Percentiles rank a stretch among this genome's conserved stretches.
These are phyloP conservation scores for Drosophila aldrichi DNA, from an alignment of 2,888 invertebrate species.

Conservation along the genomic window DNA sequence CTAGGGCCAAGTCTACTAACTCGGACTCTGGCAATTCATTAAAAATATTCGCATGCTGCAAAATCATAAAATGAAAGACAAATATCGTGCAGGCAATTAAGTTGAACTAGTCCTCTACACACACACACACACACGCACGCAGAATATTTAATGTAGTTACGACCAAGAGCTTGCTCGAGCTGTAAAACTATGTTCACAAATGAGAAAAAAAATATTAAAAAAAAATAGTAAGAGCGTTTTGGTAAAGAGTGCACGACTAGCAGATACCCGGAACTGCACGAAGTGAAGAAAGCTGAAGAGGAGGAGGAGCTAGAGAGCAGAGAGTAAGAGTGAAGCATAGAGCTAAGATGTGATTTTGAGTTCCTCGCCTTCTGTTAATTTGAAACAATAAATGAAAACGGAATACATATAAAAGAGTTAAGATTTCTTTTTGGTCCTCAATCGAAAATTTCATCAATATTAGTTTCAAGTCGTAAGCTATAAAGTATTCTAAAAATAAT, in stretches of 20 bases:
- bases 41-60: constrained; percentile 51
- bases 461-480: no score
- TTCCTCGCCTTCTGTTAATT: no score
- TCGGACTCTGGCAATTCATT: constrained; percentile 49
- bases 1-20: constrained; percentile 18
- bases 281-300: neutral
- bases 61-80: constrained; percentile 60
- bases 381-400: no score
- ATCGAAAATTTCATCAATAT: no score
- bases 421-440: no score
- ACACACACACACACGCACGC: constrained; percentile 9
- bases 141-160: constrained; percentile 9
- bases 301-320: neutral
- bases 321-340: no score
- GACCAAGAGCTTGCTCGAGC: constrained; percentile 6
- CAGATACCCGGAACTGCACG: neutral
- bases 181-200: constrained; percentile 28
- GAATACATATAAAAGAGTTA: no score
- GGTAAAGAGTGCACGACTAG: neutral
- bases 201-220: constrained; percentile 7
- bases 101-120: constrained; percentile 39
- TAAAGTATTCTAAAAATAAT: neutral
- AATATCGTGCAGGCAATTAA: constrained; percentile 64
- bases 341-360: no score
- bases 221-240: no score